phyloP scores from a whole-genome alignment of 64 coral and sea anemone species.

The Porites lutea region DNA sequence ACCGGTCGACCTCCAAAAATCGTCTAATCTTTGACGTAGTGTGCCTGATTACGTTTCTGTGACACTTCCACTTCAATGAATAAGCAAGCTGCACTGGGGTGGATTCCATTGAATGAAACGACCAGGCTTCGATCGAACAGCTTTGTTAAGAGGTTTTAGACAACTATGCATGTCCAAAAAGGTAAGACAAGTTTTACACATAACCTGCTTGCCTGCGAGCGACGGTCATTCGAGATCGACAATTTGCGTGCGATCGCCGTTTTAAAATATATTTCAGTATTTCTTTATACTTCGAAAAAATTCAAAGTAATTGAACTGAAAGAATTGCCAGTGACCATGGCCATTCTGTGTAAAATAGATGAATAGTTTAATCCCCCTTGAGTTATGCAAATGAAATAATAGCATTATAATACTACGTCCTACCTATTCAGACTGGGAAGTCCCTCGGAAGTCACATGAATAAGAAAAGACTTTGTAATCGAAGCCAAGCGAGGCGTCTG shows the following conservation, averaged over 20 bases:
- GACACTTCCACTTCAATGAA: too few relatives aligned
- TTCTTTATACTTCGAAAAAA: too few relatives aligned
- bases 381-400: conserved; percentile 12
- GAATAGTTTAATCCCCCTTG: neutral
- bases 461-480: neutral
- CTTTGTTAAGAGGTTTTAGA: neutral
- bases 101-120: conserved; percentile 11
- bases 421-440: neutral
- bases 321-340: neutral
- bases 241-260: too few relatives aligned
- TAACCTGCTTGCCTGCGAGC: neutral
- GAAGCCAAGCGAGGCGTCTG: too few relatives aligned
- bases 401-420: neutral
- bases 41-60: neutral
- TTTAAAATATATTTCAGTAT: too few relatives aligned
- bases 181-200: neutral
- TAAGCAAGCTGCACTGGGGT: neutral
- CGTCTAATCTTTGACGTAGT: neutral
- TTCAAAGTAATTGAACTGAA: too few relatives aligned
- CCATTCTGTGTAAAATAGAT: neutral
- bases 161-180: conserved; percentile 4
- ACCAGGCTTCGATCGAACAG: neutral
- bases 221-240: neutral
- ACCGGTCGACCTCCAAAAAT: neutral
- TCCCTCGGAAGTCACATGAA: conserved; percentile 44